Base-by-base conservation (phyloP, 2,888 invertebrate species). In the Spialia ferax region DNA sequence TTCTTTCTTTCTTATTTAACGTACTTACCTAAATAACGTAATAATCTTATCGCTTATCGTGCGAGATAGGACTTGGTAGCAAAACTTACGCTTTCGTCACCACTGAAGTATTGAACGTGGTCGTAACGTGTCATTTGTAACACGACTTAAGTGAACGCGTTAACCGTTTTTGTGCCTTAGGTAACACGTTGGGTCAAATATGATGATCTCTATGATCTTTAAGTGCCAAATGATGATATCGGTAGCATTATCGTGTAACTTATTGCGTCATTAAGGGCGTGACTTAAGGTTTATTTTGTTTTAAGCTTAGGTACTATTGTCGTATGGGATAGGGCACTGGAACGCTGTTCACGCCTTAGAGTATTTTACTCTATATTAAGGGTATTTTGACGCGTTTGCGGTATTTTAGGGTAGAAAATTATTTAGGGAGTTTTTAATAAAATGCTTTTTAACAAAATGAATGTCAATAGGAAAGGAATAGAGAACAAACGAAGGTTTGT, bases 141-240 rank as follows among this genome's bases (percentile, higher is more conserved):
- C 26, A 10, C 42, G 42, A 63, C 29, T 23, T 45, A 55, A 55
- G 38, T 54, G 18, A 63, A 63, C 20, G 23, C 38, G n/a, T 13
- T 29, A 63, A 45, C 55, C 11, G 55, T 45, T 63, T 63, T 55
- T 63, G 29, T 55, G 63, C 55, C 63, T 55, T 42, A n/a, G 29
- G 63, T 42, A 55, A 63, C 20, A 32, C 20, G 29, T 55, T 38
- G 15, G 62, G 62, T 38, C 29, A 45, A 45, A 35, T 54, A 38
- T 26, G 38, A 63, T 63, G 45, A 63, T 55, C 55, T 29, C 26
- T 26, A 54, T 11, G 63, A 60, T 60, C 29, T 55, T 26, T 20
- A 45, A 45, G n/a, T 63, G 15, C 22, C 42, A 10, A 29, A 42
- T 55, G 55, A 63, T 29, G 20, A 18, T 54, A 62, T 54, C 8